Evolutionary conservation across 1,140 invertebrate species (phyloP).

Genomic region (Rhyzopertha dominica): DNA sequence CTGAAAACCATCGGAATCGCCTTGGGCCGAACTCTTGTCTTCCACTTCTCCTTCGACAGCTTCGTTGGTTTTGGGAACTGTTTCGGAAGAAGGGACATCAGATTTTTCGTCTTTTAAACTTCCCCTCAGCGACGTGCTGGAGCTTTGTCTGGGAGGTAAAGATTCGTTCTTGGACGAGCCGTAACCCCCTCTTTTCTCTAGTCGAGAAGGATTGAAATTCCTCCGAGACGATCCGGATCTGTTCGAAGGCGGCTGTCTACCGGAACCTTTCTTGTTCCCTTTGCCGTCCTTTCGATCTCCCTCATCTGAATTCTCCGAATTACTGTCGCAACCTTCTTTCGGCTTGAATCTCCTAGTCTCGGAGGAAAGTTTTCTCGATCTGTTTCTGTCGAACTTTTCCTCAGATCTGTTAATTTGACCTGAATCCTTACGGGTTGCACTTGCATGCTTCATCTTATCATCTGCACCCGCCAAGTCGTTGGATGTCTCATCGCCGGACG

Average conservation of each 20-base stretch:
- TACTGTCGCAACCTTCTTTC: conserved; percentile 10
- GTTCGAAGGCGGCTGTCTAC: background rate
- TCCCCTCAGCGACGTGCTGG: background rate
- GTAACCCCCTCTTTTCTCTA: conserved; percentile 11
- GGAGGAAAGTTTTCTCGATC: no score
- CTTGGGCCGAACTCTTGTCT: conserved; percentile 36
- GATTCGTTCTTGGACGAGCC: conserved; percentile 7
- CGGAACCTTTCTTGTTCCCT: background rate
- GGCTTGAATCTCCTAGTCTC: conserved; percentile 15
- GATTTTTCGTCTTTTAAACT: conserved; percentile 8
- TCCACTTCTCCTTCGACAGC: conserved; percentile 17
- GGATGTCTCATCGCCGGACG: conserved; percentile 35
- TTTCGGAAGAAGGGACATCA: conserved; percentile 2
- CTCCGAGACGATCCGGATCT: background rate
- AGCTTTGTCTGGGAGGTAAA: conserved; percentile 6
- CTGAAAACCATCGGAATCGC: conserved; percentile 71
- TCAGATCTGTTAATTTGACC: no score
- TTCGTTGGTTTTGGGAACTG: conserved; percentile 5
- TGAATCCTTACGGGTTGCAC: no score
- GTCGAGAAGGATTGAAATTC: background rate
- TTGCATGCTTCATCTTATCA: conserved; percentile 24
- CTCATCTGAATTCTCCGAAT: conserved; percentile 16
- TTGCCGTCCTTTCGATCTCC: conserved; percentile 10
- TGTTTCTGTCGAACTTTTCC: no score
- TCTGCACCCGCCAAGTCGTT: conserved; percentile 42